A percentile compares a stretch with the other conserved stretches of the same genome.
phyloP scores from a whole-genome alignment of 2,797 vertebrate species.

The Ptychobarbus kaznakovi region DNA sequence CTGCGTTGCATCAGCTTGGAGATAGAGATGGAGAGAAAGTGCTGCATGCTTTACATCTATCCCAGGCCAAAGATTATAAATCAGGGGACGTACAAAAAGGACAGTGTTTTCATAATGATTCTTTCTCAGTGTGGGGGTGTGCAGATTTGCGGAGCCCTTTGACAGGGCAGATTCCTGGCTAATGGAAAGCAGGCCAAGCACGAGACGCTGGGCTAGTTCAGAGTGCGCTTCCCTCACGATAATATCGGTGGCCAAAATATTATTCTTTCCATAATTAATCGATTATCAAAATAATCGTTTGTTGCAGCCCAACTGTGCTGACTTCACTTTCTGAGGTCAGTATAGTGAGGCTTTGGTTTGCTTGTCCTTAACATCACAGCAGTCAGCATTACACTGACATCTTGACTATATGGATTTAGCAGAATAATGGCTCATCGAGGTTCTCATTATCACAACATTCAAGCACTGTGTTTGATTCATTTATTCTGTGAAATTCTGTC shows the following conservation, averaged over 20 bases:
- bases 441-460: constrained; percentile 2
- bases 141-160: constrained; percentile 36
- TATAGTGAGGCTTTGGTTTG: neutral
- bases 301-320: neutral
- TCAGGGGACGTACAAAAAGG: constrained; percentile 44
- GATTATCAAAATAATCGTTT: no score
- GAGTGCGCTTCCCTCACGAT: neutral
- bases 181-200: constrained; percentile 60
- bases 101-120: constrained; percentile 54
- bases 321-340: neutral
- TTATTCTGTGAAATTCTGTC: constrained; percentile 8
- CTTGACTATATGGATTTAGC: neutral
- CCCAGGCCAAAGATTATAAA: constrained; percentile 20
- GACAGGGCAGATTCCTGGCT: constrained; percentile 55
- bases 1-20: constrained; percentile 8
- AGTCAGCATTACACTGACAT: constrained; percentile 1
- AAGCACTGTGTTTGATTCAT: neutral
- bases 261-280: neutral
- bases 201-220: constrained; percentile 16
- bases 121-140: constrained; percentile 35
- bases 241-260: neutral
- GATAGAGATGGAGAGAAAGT: constrained; percentile 1
- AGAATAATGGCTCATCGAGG: neutral
- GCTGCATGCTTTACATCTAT: constrained; percentile 16
- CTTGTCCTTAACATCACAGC: neutral